A percentile compares a stretch with the other conserved stretches of the same genome.
Evolutionary conservation across 64 coral and sea anemone species (phyloP).

Genomic region (Cladopsammia gracilis): DNA sequence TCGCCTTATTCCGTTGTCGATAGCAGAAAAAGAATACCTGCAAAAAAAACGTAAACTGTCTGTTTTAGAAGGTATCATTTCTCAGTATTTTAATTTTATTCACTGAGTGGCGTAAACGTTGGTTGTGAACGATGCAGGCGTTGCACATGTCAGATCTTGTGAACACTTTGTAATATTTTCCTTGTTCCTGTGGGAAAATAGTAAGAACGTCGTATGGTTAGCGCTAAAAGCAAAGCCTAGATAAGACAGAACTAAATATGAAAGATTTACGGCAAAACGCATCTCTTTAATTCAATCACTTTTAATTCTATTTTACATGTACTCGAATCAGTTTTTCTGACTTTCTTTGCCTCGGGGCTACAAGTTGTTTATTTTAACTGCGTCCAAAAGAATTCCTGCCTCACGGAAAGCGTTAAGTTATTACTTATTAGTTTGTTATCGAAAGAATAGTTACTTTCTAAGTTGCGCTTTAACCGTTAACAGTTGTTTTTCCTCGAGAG

Average conservation of each 20-base stretch:
- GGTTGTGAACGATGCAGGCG: not conserved
- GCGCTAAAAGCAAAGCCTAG: not conserved
- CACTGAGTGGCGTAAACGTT: not conserved
- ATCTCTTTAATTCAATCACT: not conserved
- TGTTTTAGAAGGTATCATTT: no score
- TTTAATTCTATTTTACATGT: not conserved
- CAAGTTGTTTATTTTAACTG: conserved; percentile 10
- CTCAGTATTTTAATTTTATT: no score
- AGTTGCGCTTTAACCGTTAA: not conserved
- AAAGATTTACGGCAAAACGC: not conserved
- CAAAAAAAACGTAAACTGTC: not conserved
- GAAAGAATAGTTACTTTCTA: not conserved
- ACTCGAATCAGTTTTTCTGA: not conserved
- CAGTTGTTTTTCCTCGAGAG: not conserved
- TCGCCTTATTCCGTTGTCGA: not conserved
- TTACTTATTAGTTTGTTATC: not conserved
- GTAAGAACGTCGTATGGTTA: conserved; percentile 25
- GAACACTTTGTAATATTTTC: conserved; percentile 46
- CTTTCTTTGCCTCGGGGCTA: not conserved
- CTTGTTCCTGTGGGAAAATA: conserved; percentile 58
- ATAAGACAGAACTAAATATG: conserved; percentile 36
- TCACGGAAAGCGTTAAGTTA: not conserved
- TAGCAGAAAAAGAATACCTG: not conserved
- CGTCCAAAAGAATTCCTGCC: conserved; percentile 1
- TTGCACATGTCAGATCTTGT: conserved; percentile 2